A percentile compares a stretch with the other conserved stretches of the same genome.
Evolutionary conservation across 2,113 vertebrate species (phyloP).

Genomic region (Acanthisitta chloris): DNA sequence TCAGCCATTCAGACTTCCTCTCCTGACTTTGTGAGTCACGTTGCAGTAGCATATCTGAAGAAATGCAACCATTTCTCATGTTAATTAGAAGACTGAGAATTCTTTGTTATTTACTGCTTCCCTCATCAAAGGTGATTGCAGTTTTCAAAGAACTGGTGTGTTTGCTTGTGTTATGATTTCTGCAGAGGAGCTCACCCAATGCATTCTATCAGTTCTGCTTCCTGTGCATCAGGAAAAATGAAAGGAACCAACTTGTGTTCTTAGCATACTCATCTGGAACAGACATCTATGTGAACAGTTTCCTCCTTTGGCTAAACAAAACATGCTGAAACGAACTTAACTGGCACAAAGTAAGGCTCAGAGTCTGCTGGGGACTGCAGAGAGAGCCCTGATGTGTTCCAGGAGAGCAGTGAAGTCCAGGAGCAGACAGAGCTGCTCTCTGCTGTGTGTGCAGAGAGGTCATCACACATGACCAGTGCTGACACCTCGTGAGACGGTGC

Average conservation of each 20-base stretch:
- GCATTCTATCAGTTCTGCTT: neutral
- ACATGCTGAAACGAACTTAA: neutral
- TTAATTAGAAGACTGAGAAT: conserved; percentile 54
- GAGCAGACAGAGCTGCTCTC: neutral
- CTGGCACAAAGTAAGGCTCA: neutral
- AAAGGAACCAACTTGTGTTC: neutral
- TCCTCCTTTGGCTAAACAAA: neutral
- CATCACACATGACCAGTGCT: accelerated
- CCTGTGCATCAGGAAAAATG: neutral
- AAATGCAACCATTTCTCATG: conserved; percentile 29
- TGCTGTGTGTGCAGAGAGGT: neutral
- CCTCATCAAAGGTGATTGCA: neutral
- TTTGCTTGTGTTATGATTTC: neutral
- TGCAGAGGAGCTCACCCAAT: neutral
- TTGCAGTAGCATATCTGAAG: conserved; percentile 22
- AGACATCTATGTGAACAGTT: neutral
- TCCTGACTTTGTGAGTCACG: neutral
- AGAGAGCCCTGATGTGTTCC: neutral
- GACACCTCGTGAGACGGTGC: too few relatives aligned
- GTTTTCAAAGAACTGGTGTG: neutral
- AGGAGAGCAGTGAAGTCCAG: neutral
- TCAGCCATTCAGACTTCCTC: neutral
- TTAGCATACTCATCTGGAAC: neutral
- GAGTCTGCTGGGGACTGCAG: neutral
- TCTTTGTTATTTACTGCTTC: conserved; percentile 49